These are phyloP conservation scores for Synaphobranchus kaupii DNA, from an alignment of 2,797 vertebrate species.

Conservation along the genomic window DNA sequence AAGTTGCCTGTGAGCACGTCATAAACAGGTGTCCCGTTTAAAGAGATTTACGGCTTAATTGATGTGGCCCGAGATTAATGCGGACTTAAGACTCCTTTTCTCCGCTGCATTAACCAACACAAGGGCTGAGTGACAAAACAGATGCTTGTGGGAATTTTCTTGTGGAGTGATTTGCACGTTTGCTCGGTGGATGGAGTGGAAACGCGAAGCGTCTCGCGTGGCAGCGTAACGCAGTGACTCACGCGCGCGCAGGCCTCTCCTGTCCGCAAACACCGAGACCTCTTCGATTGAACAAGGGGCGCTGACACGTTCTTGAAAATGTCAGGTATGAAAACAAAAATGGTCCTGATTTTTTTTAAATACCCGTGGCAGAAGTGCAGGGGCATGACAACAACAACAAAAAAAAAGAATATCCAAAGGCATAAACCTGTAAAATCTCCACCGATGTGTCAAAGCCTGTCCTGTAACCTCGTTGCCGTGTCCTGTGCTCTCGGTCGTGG, in stretches of 20 bases:
- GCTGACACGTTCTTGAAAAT: neutral
- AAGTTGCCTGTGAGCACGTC: conserved; percentile 38
- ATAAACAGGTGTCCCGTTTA: conserved; percentile 54
- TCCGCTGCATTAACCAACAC: conserved; percentile 35
- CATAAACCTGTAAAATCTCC: neutral
- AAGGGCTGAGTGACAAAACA: conserved; percentile 52
- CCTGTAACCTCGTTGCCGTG: neutral
- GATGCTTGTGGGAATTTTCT: conserved; percentile 49
- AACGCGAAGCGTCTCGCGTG: conserved; percentile 62
- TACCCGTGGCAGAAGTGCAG: neutral
- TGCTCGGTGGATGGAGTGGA: conserved; percentile 58
- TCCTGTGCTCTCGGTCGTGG: neutral
- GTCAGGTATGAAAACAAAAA: neutral
- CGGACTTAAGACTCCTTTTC: conserved; percentile 31
- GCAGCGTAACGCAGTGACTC: conserved; percentile 57
- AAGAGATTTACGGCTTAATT: conserved; percentile 45
- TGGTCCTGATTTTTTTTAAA: neutral
- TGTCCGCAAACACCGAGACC: conserved; percentile 51
- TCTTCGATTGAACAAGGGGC: conserved; percentile 8
- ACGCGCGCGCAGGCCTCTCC: conserved; percentile 48
- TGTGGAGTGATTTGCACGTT: conserved; percentile 49
- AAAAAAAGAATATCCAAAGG: neutral
- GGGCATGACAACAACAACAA: neutral
- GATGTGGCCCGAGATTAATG: conserved; percentile 32
- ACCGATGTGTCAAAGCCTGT: neutral